Evolutionary conservation across 2,113 vertebrate species (phyloP).

Genomic region (Corythornis madagascariensis): DNA sequence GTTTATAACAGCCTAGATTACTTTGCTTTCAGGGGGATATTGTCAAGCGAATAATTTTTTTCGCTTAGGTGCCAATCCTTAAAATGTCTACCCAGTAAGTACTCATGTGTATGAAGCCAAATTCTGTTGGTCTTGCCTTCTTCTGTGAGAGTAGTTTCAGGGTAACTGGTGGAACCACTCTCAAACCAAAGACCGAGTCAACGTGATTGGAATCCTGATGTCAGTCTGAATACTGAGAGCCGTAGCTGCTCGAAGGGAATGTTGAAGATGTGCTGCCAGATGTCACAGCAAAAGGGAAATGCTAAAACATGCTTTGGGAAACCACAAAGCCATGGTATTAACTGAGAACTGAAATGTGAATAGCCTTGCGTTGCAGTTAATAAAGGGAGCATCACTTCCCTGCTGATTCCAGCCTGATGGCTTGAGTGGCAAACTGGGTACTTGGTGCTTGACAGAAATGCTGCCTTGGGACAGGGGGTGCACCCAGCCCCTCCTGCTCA

Average conservation of each 20-base stretch:
- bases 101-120: not conserved
- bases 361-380: not conserved
- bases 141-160: not conserved
- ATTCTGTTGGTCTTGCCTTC: not conserved
- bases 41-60: not conserved
- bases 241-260: not conserved
- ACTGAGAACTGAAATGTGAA: not conserved
- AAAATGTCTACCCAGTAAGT: not conserved
- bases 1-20: not conserved
- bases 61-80: not conserved
- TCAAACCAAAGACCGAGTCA: not conserved
- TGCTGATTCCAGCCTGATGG: not conserved
- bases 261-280: not conserved
- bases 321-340: not conserved
- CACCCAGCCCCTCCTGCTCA: not conserved
- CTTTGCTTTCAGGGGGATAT: not conserved
- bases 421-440: not conserved
- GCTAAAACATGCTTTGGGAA: not conserved
- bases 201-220: not conserved
- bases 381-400: not conserved
- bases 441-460: not conserved
- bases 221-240: not conserved
- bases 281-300: not conserved
- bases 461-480: fast-evolving
- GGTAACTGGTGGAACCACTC: not conserved